Conservation (phyloP, 2,113 vertebrate genomes). For the Galemys pyrenaicus region DNA sequence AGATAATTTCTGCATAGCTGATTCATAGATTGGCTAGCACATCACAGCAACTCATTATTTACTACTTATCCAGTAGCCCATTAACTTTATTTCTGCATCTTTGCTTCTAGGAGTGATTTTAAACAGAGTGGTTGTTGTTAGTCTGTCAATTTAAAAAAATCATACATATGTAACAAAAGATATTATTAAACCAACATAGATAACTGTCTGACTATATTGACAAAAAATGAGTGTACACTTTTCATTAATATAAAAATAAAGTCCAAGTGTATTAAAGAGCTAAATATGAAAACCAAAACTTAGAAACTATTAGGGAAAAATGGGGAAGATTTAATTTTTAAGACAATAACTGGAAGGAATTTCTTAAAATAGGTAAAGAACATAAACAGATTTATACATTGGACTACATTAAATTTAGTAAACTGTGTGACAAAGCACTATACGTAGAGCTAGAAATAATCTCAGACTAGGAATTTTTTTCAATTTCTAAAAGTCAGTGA, state of each 20-base stretch:
- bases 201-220: not conserved
- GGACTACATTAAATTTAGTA: not conserved
- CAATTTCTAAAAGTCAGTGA: not conserved
- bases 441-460: not conserved
- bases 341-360: not conserved
- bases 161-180: not conserved
- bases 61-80: not conserved
- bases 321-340: not conserved
- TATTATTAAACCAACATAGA: not conserved
- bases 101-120: not conserved
- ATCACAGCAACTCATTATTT: not conserved
- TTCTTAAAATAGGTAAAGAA: not conserved
- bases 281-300: not conserved
- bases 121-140: not conserved
- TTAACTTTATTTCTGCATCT: not conserved
- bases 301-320: not conserved
- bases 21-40: not conserved
- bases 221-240: not conserved
- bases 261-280: not conserved
- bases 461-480: not conserved
- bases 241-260: not conserved
- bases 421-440: not conserved
- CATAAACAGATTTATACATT: not conserved
- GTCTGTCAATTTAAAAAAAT: not conserved
- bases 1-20: not conserved